These are phyloP conservation scores for Notodonta ziczac DNA, from an alignment of 2,888 invertebrate species.

Conservation along the genomic window DNA sequence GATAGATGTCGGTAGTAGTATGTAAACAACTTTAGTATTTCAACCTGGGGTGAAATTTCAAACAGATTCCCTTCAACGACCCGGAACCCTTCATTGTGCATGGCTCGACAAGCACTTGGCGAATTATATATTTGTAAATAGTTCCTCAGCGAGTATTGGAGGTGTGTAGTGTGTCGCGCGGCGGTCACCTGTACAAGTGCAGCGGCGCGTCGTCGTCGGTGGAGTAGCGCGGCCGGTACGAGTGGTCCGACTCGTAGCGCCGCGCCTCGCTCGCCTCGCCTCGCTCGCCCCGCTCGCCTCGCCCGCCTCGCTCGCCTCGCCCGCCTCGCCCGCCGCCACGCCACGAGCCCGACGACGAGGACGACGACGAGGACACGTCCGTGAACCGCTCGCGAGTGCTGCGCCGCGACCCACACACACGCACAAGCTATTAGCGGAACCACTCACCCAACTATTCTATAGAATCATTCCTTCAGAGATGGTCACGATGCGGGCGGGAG, in stretches of 20 bases:
- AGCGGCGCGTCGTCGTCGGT: conserved; percentile 75
- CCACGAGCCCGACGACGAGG: conserved; percentile 38
- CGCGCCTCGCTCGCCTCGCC: conserved; percentile 29
- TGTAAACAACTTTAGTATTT: too few relatives aligned
- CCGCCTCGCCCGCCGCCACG: conserved; percentile 35
- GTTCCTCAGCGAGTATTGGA: too few relatives aligned
- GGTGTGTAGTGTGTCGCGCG: not conserved
- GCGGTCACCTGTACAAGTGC: conserved; percentile 50
- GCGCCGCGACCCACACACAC: conserved; percentile 6
- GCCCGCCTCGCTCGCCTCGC: conserved; percentile 25
- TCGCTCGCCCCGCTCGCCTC: conserved; percentile 25
- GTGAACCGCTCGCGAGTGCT: conserved; percentile 62
- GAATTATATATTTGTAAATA: too few relatives aligned
- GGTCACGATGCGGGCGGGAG: too few relatives aligned
- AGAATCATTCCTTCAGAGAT: too few relatives aligned
- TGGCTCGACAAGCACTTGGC: too few relatives aligned
- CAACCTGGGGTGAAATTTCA: too few relatives aligned
- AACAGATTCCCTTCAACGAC: too few relatives aligned
- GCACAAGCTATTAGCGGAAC: not conserved
- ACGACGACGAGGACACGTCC: conserved; percentile 38
- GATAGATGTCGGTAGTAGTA: too few relatives aligned
- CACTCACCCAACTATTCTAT: too few relatives aligned
- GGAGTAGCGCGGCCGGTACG: conserved; percentile 70
- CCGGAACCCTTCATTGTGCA: too few relatives aligned
- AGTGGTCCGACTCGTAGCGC: conserved; percentile 76